These are phyloP conservation scores for Himantopus leucocephalus DNA, from an alignment of 2,113 vertebrate species.

Conservation along the genomic window DNA sequence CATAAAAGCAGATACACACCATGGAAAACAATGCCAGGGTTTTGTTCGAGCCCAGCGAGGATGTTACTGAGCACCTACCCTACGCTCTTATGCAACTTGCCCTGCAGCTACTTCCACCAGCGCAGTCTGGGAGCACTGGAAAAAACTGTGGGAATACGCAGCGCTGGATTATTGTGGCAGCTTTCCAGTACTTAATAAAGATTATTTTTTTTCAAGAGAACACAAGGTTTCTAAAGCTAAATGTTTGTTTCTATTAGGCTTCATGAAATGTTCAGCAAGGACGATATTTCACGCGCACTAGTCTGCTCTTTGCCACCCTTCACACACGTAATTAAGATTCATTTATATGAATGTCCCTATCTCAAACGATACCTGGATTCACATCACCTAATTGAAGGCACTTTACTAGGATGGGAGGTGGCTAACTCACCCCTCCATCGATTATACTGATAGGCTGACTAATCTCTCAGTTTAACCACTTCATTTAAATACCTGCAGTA, in stretches of 20 bases:
- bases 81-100: neutral
- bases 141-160: conserved; percentile 17
- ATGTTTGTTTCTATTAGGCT: neutral
- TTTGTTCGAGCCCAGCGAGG: neutral
- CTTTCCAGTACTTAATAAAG: neutral
- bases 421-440: neutral
- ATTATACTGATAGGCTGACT: neutral
- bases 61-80: conserved; percentile 18
- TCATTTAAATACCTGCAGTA: neutral
- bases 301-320: neutral
- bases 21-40: conserved; percentile 20
- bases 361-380: neutral
- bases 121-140: neutral
- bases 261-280: neutral
- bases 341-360: neutral
- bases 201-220: neutral
- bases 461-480: neutral
- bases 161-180: conserved; percentile 1
- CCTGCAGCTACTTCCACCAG: conserved; percentile 35
- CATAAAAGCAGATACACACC: conserved; percentile 24
- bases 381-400: neutral
- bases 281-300: neutral
- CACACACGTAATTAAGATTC: neutral
- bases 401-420: neutral
- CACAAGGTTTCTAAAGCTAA: neutral